Base-by-base conservation (phyloP, 1,140 invertebrate genomes). In the Sycophaga agraensis region DNA sequence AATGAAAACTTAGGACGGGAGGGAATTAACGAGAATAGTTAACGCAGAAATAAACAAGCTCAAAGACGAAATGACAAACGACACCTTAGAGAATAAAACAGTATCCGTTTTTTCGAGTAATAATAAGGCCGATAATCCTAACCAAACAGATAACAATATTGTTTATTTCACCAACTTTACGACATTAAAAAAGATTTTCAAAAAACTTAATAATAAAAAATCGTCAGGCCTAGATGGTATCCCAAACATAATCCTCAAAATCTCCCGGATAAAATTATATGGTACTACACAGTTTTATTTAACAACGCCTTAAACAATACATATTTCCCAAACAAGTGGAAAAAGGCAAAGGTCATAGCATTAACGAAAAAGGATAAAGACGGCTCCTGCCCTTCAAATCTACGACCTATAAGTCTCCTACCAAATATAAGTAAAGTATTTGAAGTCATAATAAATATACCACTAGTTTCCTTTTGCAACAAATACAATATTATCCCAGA, bases 381-480 rank as follows among this genome's bases (percentile, higher is more conserved):
- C 2, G 28, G 16, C 2, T 39, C 22, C 3, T 4, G 2, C 9
- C 45, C 24, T 26, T 24, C 21, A 6, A 48, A 26, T 24, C 21
- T 26, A 2, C 31, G 65, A 1, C 74, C 75, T 21, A 79, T 80
- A 8, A 76, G 71, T 37, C 58, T 78, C 1, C 66, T 76, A 8
- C 65, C 63, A n/a, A 67, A 62, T 21, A n/a, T 75, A 1, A 66
- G 69, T 21, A 78, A 78, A 66, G 48, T 76, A 0, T 62, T 62
- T 19, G 49, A 62, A 62, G 43, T 49, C 1, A 11, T 59, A 1
- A 49, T 62, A 3, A 67, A 64, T 22, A 37, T 45, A 0, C 11
- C 37, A 1, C 8, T 67, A 3, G 16, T 21, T 8, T n/a, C 24
- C 0, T 53, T 53, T 24, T 62, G 61, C 21, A 34, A 61, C 5